A percentile compares a stretch with the other conserved stretches of the same genome.
Conservation (phyloP, 2,888 invertebrate species). For the Rhorus exstirpatorius region DNA sequence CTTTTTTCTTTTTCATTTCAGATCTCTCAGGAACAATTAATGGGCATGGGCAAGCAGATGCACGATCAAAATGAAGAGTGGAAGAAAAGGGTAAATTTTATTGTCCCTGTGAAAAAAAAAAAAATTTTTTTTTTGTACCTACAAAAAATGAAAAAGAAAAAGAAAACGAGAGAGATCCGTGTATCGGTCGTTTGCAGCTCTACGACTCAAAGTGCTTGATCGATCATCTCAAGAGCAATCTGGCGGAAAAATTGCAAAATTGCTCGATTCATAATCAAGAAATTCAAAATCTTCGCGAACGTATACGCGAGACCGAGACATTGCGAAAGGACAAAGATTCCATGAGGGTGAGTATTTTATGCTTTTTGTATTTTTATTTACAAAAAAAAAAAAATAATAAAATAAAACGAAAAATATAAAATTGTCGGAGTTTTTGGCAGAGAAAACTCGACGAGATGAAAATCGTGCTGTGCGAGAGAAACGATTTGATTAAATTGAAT, state of each 20-base stretch:
- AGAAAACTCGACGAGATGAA: slow-evolving; percentile 59
- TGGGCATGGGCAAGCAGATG: slow-evolving; percentile 69
- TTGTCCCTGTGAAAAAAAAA: not conserved
- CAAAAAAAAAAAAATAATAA: slow-evolving; percentile 9
- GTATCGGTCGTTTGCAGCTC: slow-evolving; percentile 69
- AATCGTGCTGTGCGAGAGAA: slow-evolving; percentile 70
- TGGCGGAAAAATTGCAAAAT: slow-evolving; percentile 72
- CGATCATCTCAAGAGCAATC: slow-evolving; percentile 73
- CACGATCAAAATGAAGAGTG: slow-evolving; percentile 71
- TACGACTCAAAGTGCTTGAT: slow-evolving; percentile 69
- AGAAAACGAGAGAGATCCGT: not conserved
- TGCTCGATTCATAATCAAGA: slow-evolving; percentile 73
- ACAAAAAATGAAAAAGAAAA: not conserved
- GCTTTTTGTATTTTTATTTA: no score
- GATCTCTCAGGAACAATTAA: slow-evolving; percentile 72
- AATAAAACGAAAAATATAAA: not conserved
- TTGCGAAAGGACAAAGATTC: slow-evolving; percentile 75
- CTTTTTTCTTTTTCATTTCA: slow-evolving; percentile 57
- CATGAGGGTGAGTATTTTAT: slow-evolving; percentile 74
- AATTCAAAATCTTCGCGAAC: slow-evolving; percentile 73
- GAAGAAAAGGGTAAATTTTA: slow-evolving; percentile 73
- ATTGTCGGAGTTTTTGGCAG: slow-evolving; percentile 31
- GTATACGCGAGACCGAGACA: slow-evolving; percentile 68
- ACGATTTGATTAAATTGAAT: slow-evolving; percentile 74
- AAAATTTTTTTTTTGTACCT: no score